Percentiles rank a stretch among this genome's conserved stretches.
phyloP scores from a whole-genome alignment of 2,888 invertebrate species.

The Nomada ferruginata region DNA sequence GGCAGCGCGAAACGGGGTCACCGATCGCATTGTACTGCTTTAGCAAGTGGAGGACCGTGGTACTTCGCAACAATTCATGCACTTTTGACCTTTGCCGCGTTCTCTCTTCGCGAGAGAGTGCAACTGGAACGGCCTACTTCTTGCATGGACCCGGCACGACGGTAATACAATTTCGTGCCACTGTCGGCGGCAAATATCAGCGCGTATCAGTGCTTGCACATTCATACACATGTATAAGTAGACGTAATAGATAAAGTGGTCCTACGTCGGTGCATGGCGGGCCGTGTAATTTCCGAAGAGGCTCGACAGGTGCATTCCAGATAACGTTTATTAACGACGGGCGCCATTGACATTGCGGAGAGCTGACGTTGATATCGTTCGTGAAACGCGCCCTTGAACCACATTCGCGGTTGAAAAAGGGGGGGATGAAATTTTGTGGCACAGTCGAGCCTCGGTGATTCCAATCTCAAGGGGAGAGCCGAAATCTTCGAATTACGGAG shows the following conservation, averaged over 20 bases:
- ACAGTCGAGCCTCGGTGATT: neutral
- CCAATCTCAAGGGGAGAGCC: too few relatives aligned
- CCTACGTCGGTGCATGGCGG: neutral
- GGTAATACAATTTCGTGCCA: conserved; percentile 63
- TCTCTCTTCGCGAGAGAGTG: conserved; percentile 42
- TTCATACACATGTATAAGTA: neutral
- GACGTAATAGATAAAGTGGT: neutral
- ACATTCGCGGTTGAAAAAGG: neutral
- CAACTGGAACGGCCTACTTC: conserved; percentile 60
- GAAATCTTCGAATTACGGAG: too few relatives aligned
- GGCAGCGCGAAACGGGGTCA: conserved; percentile 70
- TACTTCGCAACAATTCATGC: conserved; percentile 73
- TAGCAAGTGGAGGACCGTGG: conserved; percentile 57
- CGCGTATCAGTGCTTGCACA: conserved; percentile 31
- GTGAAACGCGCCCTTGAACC: conserved; percentile 18
- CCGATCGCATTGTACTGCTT: conserved; percentile 73
- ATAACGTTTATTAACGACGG: conserved; percentile 33
- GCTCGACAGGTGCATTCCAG: conserved; percentile 9
- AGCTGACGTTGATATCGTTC: neutral
- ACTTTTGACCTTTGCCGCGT: conserved; percentile 73
- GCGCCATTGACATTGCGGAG: neutral
- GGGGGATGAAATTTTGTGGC: neutral
- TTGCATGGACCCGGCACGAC: conserved; percentile 45
- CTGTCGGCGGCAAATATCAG: conserved; percentile 51
- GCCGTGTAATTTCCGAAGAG: conserved; percentile 21